Evolutionary conservation across 2,888 invertebrate genomes (phyloP), one percentile per base, ranked within the genome.

Genomic region (Smittia aterrima): DNA sequence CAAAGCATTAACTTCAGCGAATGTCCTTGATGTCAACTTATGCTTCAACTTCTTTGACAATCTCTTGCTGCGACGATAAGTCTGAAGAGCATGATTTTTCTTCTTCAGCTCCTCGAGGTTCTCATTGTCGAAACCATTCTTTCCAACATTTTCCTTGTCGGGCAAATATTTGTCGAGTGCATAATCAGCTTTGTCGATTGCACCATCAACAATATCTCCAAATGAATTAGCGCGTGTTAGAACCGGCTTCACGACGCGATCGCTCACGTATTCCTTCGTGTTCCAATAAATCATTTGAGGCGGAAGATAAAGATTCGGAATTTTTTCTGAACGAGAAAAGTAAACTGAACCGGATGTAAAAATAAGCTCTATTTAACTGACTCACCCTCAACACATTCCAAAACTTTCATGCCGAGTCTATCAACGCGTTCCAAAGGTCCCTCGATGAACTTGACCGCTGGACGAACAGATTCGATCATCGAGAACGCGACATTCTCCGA

Each of bases 111-210:
- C 64, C 18, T 41, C 40, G 18, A 13, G 16, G 18, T 7, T 22
- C 18, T 47, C 27, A 7, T 1, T 11, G 4, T 70, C 54, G 13
- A 9, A 13, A 2, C 22, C 64, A 16, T 64, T 9, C 7, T 9
- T 64, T 32, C 68, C 71, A 27, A 25, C 18, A n/a, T 1, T 58
- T 24, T 74, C 68, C 11, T 64, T 41, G 27, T 64, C 58, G 24
- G 92, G 91, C 77, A 93, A 84, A 81, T 91, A 92, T 82, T 87
- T 92, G 83, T 93, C 93, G 66, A 93, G 90, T 79, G 92, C 92
- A 79, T 89, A 88, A 79, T 93, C 93, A 24, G 92, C 93, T 20
- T 88, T 89, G 77, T 89, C 86, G 64, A 93, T 85, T 1, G 92
- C 93, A 13, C 89, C 89, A 80, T 92, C 92, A 25, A 93, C 83